Evolutionary conservation across 2,797 vertebrate genomes (phyloP).

Genomic region (Okamejei kenojei): DNA sequence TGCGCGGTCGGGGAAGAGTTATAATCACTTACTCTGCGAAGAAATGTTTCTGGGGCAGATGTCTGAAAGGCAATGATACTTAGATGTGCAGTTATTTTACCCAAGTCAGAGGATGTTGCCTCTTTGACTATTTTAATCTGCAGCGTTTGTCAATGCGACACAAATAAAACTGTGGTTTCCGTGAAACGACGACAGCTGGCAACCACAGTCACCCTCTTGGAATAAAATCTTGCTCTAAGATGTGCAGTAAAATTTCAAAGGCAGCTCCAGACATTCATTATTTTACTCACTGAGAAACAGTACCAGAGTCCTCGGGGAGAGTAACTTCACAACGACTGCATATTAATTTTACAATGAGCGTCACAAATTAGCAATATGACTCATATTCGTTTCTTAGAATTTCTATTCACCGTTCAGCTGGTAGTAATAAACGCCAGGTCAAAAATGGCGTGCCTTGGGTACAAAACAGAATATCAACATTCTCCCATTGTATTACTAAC

Average conservation of each 20-base stretch:
- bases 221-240: constrained; percentile 32
- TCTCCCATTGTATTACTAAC: constrained; percentile 10
- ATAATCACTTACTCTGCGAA: not conserved
- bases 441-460: constrained; percentile 23
- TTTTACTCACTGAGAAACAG: not conserved
- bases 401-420: constrained; percentile 28
- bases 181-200: constrained; percentile 48
- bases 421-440: constrained; percentile 24
- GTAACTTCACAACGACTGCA: constrained; percentile 12
- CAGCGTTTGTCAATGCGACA: constrained; percentile 41
- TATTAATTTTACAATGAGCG: not conserved
- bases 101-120: constrained; percentile 31
- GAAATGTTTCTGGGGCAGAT: not conserved
- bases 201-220: constrained; percentile 37
- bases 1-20: not conserved
- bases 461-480: constrained; percentile 32
- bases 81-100: not conserved
- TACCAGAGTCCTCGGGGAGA: not conserved
- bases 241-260: constrained; percentile 28
- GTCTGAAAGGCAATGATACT: not conserved
- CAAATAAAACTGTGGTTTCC: constrained; percentile 49
- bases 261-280: not conserved
- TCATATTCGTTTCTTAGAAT: constrained; percentile 23
- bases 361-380: constrained; percentile 27
- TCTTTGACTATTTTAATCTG: constrained; percentile 35